phyloP scores from a whole-genome alignment of 1,140 invertebrate species.

The Listronotus bonariensis region DNA sequence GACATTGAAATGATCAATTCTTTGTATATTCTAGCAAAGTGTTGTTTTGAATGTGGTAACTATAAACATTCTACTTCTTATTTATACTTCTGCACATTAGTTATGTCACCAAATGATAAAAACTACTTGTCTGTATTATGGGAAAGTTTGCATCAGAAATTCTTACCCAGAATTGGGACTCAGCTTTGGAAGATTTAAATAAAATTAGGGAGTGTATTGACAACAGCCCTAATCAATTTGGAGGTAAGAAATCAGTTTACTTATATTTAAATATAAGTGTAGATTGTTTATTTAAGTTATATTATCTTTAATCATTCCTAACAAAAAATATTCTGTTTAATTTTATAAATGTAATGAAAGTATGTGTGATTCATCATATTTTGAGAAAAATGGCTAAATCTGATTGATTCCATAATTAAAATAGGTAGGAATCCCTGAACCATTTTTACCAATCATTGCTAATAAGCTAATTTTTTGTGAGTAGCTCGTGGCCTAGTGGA shows the following conservation, averaged over 20 bases:
- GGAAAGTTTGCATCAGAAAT: constrained; percentile 98
- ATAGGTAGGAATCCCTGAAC: too few species aligned
- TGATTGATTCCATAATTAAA: too few species aligned
- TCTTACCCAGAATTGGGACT: constrained; percentile 96
- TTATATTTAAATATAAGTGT: too few species aligned
- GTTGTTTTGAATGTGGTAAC: constrained; percentile 98
- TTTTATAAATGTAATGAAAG: too few species aligned
- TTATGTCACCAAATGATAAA: constrained; percentile 92
- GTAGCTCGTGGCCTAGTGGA: too few species aligned
- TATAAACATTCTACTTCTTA: constrained; percentile 93
- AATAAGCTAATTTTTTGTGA: too few species aligned
- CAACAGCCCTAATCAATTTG: constrained; percentile 75
- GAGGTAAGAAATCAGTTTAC: constrained; percentile 34
- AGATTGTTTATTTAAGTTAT: too few species aligned
- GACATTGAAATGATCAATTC: constrained; percentile 92
- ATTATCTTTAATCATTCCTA: too few species aligned
- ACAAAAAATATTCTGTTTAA: too few species aligned
- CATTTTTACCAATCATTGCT: too few species aligned
- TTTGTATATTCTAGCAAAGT: constrained; percentile 94
- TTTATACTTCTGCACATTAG: constrained; percentile 93
- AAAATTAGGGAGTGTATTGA: constrained; percentile 96
- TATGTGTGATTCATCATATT: too few species aligned
- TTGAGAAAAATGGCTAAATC: too few species aligned
- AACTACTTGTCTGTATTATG: constrained; percentile 96
- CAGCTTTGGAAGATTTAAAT: constrained; percentile 94